Evolutionary conservation across 1,140 invertebrate genomes (phyloP).

Genomic region (Nephila pilipes): DNA sequence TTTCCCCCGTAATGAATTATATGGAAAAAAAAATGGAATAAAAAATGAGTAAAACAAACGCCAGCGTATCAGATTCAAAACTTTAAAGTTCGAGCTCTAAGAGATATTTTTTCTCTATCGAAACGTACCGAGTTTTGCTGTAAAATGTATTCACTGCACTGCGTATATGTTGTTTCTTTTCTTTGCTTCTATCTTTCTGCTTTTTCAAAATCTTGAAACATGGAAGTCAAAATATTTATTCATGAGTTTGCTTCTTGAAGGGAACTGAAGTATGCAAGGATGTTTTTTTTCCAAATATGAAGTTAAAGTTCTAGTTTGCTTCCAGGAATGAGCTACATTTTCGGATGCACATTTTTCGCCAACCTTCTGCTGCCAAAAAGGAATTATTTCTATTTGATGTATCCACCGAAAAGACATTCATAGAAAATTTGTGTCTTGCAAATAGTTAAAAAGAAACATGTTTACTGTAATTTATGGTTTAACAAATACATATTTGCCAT

Average conservation of each 20-base stretch:
- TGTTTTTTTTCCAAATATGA: constrained; percentile 8
- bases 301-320: constrained; percentile 23
- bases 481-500: too few species aligned
- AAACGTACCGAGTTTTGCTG: neutral
- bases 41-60: neutral
- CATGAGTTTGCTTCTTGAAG: constrained; percentile 29
- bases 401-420: too few species aligned
- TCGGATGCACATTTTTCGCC: constrained; percentile 11
- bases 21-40: neutral
- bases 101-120: neutral
- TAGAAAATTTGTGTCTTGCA: too few species aligned
- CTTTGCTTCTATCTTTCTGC: neutral
- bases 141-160: constrained; percentile 28
- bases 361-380: neutral
- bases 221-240: constrained; percentile 41
- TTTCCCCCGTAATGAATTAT: neutral
- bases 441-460: too few species aligned
- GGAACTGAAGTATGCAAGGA: constrained; percentile 26
- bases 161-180: neutral
- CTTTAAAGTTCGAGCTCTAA: constrained; percentile 11
- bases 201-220: neutral
- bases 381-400: neutral
- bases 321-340: neutral
- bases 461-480: too few species aligned
- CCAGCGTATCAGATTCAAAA: constrained; percentile 5